These are phyloP conservation scores for Drosophila histrio DNA, from an alignment of 2,888 invertebrate species.

Conservation along the genomic window DNA sequence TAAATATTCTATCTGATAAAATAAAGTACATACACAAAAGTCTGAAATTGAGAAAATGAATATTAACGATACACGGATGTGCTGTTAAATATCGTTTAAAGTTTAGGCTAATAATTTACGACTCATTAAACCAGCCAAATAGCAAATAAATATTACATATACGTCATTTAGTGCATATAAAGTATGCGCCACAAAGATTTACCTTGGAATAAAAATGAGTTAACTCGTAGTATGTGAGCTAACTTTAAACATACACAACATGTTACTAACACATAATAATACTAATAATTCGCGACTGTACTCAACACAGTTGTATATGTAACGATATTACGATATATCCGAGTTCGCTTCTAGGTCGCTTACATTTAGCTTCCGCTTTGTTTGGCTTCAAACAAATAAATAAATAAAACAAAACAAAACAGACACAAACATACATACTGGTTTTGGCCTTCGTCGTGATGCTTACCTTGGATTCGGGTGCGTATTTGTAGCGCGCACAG, in stretches of 20 bases:
- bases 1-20: too few species aligned
- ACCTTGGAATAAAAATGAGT: conserved; percentile 8
- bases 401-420: not conserved
- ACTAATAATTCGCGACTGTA: conserved; percentile 13
- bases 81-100: not conserved
- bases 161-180: not conserved
- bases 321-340: conserved; percentile 22
- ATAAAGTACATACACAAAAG: too few species aligned
- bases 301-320: not conserved
- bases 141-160: not conserved
- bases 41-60: too few species aligned
- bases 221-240: not conserved
- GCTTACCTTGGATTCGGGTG: conserved; percentile 90
- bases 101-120: not conserved
- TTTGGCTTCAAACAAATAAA: conserved; percentile 33
- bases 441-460: conserved; percentile 43
- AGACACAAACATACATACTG: not conserved
- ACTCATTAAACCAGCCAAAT: not conserved
- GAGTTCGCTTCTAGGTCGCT: conserved; percentile 33
- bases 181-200: conserved; percentile 1
- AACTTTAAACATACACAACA: not conserved
- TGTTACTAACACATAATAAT: conserved; percentile 10
- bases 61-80: not conserved
- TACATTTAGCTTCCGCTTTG: conserved; percentile 46
- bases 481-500: conserved; percentile 89